A percentile compares a stretch with the other conserved stretches of the same genome.
Evolutionary conservation across 2,113 vertebrate species (phyloP).

Genomic region (Caretta caretta): DNA sequence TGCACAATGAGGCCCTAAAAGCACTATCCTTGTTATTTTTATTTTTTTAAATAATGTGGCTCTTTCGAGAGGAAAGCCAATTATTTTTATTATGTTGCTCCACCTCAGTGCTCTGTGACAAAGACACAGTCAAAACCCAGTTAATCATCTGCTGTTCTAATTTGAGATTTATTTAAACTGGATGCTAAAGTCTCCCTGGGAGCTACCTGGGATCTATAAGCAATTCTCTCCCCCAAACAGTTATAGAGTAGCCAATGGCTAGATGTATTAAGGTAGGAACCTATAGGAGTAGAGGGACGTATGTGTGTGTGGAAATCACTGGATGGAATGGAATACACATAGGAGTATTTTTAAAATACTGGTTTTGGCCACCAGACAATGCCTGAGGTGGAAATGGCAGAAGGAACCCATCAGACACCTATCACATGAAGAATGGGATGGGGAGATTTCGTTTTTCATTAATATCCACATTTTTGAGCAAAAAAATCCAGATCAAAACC

Average conservation of each 20-base stretch:
- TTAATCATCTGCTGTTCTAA: background rate
- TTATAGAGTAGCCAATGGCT: background rate
- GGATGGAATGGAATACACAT: background rate
- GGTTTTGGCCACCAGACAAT: background rate
- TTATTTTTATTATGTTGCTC: background rate
- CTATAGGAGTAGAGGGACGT: background rate
- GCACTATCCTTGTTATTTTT: background rate
- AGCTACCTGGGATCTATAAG: background rate
- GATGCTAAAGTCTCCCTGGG: background rate
- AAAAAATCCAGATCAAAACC: background rate
- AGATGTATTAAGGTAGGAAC: background rate
- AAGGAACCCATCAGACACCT: constrained; percentile 5
- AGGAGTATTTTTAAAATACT: rapidly evolving
- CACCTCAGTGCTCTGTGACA: background rate
- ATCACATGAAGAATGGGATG: background rate
- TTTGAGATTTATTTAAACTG: background rate
- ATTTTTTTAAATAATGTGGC: background rate
- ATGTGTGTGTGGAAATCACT: background rate
- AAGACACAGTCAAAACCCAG: background rate
- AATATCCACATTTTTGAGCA: background rate
- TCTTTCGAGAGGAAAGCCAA: background rate
- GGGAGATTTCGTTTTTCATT: background rate
- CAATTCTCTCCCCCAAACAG: background rate
- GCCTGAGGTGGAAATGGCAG: background rate
- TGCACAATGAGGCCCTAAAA: rapidly evolving